Evolutionary conservation across 1,140 invertebrate genomes (phyloP), one percentile per base, ranked within the genome.

Genomic region (Steinernema khuongi): DNA sequence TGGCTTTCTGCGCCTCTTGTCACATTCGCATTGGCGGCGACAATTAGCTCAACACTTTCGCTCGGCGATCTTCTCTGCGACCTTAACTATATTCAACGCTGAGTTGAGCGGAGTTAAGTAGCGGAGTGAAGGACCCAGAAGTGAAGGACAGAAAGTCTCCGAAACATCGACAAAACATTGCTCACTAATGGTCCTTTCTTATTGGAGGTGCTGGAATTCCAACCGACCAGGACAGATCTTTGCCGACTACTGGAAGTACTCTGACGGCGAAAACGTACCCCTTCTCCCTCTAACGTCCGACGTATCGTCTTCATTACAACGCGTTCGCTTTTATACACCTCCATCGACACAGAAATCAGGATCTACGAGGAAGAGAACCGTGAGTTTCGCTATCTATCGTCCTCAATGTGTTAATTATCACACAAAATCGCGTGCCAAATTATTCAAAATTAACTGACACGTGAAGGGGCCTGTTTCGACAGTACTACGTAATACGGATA

Each of bases 121-220:
- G n/a, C n/a, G 36, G 36, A n/a, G 7, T 41, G 36, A 7, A 41
- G 36, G 36, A 7, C 36, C 36, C n/a, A 41, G 36, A 41, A n/a
- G 36, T 41, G n/a, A 11, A 7, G n/a, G 36, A n/a, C 36, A n/a
- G n/a, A 41, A 41, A 41, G 14, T 22, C 26, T 60, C 11, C 50
- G n/a, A n/a, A n/a, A n/a, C n/a, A n/a, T n/a, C n/a, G n/a, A n/a
- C n/a, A n/a, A n/a, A n/a, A n/a, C n/a, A n/a, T n/a, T n/a, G 11
- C 50, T 60, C 19, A 60, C 50, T 60, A 60, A 60, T 60, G 50
- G 50, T 60, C 26, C 11, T 60, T 60, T 60, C 50, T 2, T 60
- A 60, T 60, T 60, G 50, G 50, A 60, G 50, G 50, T 60, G 50
- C 50, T 60, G 50, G 50, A 60, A 60, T 26, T 60, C 50, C 4